Percentiles rank a stretch among this genome's conserved stretches.
phyloP scores from a whole-genome alignment of 2,113 vertebrate species.

The Pipa parva region DNA sequence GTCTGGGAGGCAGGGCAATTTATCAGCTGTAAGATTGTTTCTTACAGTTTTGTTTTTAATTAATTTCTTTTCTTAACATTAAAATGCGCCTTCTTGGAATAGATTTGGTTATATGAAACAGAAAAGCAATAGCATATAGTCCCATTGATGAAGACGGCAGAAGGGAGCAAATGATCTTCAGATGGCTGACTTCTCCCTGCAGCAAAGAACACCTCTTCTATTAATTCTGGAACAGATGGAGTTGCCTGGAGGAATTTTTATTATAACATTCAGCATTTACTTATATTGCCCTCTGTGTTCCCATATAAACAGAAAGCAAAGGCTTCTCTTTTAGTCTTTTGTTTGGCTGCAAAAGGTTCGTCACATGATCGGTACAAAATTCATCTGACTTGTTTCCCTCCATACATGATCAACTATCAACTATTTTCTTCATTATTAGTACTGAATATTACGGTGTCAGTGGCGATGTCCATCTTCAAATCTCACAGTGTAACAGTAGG shows the following conservation, averaged over 20 bases:
- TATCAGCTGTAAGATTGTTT: no score
- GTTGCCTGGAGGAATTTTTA: conserved; percentile 20
- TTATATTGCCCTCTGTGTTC: conserved; percentile 23
- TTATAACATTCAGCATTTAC: conserved; percentile 30
- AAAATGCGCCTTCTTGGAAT: no score
- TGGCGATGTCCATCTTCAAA: no score
- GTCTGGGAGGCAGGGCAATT: no score
- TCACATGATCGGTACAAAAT: no score
- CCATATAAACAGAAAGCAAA: conserved; percentile 1
- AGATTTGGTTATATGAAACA: not conserved
- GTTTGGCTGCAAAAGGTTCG: not conserved
- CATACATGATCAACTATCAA: not conserved
- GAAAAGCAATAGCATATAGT: not conserved
- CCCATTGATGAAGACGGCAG: conserved; percentile 16
- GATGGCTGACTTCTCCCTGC: conserved; percentile 28
- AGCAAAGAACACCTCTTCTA: conserved; percentile 12
- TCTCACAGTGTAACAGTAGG: no score
- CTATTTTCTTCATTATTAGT: no score
- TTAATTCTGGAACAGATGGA: conserved; percentile 30
- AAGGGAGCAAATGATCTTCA: conserved; percentile 39
- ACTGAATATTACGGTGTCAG: no score
- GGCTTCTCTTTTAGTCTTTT: not conserved
- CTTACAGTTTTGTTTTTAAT: no score
- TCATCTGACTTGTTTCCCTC: not conserved
- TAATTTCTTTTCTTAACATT: no score